Conservation (phyloP, 1,140 invertebrate species). For the Saccostrea cuccullata region DNA sequence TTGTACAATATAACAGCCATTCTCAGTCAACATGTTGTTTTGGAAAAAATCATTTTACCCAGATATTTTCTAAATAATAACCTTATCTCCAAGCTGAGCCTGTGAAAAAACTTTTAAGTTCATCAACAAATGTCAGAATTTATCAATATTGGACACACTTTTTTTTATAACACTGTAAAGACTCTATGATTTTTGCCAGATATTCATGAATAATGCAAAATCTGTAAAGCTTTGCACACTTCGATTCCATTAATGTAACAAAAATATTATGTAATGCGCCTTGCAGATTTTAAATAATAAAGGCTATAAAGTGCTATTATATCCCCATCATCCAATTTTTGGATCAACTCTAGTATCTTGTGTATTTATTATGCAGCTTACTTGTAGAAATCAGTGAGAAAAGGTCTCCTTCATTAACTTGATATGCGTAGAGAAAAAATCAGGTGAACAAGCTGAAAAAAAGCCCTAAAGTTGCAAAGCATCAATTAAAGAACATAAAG, state of each 20-base stretch:
- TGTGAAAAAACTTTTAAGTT: conserved; percentile 12
- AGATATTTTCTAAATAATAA: conserved; percentile 11
- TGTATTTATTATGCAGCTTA: background rate
- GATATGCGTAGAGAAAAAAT: background rate
- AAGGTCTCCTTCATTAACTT: background rate
- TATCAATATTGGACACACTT: background rate
- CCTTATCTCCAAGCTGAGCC: background rate
- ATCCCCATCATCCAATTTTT: background rate
- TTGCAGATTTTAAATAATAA: conserved; percentile 33
- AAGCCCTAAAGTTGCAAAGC: background rate
- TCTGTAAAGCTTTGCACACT: conserved; percentile 20
- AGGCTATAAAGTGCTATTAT: background rate
- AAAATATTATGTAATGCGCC: conserved; percentile 27
- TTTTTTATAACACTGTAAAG: background rate
- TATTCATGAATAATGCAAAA: conserved; percentile 23
- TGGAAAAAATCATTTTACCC: background rate
- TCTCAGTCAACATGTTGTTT: conserved; percentile 9
- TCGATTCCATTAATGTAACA: conserved; percentile 29
- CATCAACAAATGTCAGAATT: conserved; percentile 2
- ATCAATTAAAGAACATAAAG: background rate
- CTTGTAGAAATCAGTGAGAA: background rate
- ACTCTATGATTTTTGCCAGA: conserved; percentile 17
- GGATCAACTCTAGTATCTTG: background rate
- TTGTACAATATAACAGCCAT: background rate
- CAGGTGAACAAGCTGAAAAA: background rate